Percentiles rank a stretch among this genome's conserved stretches.
phyloP scores from a whole-genome alignment of 2,888 invertebrate species.

The Heliconius hortense region DNA sequence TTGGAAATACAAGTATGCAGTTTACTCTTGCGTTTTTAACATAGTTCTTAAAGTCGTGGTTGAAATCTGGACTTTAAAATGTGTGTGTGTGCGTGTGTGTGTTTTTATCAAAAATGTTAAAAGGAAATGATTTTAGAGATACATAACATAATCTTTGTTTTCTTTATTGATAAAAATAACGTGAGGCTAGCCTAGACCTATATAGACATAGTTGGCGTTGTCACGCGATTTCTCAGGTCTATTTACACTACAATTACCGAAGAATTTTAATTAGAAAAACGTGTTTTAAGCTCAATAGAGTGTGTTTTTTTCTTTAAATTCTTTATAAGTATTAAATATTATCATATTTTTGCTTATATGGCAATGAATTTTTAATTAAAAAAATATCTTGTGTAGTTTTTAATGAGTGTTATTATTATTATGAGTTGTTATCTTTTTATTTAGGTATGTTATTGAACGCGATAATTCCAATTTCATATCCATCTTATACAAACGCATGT shows the following conservation, averaged over 20 bases:
- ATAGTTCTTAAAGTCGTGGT: too few relatives aligned
- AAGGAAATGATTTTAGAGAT: neutral
- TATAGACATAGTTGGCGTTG: neutral
- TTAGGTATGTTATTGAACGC: neutral
- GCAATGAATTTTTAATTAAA: neutral
- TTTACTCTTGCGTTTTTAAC: too few relatives aligned
- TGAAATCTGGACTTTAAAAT: too few relatives aligned
- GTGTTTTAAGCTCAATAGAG: neutral
- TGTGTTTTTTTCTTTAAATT: neutral
- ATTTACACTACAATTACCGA: neutral
- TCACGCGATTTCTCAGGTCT: constrained; percentile 2
- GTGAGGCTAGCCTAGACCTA: constrained; percentile 11
- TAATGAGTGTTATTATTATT: too few relatives aligned
- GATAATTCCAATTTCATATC: too few relatives aligned
- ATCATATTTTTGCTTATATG: neutral
- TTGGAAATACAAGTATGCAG: too few relatives aligned
- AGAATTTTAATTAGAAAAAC: constrained; percentile 12
- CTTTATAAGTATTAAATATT: neutral
- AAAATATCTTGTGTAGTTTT: neutral
- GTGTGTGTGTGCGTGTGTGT: too few relatives aligned
- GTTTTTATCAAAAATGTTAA: neutral
- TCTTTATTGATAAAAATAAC: constrained; percentile 13
- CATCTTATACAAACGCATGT: too few relatives aligned
- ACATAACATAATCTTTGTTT: neutral
- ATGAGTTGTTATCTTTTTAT: neutral